Percentiles rank a stretch among this genome's conserved stretches.
Evolutionary conservation across 2,888 invertebrate genomes (phyloP).

Genomic region (Megamerina dolium): DNA sequence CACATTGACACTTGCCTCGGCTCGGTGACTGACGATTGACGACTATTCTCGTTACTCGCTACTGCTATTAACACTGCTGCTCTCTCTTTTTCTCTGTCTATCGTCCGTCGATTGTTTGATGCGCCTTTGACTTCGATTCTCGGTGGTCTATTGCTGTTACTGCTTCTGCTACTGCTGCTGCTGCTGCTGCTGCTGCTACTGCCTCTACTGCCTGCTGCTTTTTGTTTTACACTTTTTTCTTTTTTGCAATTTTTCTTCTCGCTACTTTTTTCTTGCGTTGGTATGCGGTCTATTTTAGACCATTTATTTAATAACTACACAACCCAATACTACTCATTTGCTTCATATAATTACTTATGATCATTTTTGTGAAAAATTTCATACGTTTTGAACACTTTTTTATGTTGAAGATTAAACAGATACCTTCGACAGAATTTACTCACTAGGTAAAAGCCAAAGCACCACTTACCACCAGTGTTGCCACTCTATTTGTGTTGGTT

Average conservation of each 20-base stretch:
- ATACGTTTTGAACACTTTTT: too few relatives aligned
- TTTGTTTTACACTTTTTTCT: constrained; percentile 8
- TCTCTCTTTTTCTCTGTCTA: constrained; percentile 9
- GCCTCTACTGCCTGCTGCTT: too few relatives aligned
- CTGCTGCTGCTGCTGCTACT: too few relatives aligned
- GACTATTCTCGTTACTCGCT: constrained; percentile 11
- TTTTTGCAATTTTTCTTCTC: constrained; percentile 6
- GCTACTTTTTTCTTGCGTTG: constrained; percentile 1
- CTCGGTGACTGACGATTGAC: too few relatives aligned
- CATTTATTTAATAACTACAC: not conserved
- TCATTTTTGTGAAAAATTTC: too few relatives aligned
- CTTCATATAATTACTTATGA: too few relatives aligned
- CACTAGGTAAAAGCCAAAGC: too few relatives aligned
- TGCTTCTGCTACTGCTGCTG: too few relatives aligned
- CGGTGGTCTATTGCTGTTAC: constrained; percentile 3
- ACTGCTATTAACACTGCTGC: not conserved
- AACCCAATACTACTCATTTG: not conserved
- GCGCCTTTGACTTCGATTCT: constrained; percentile 9
- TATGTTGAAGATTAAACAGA: too few relatives aligned
- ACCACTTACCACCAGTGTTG: too few relatives aligned
- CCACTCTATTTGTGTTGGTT: too few relatives aligned
- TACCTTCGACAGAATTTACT: too few relatives aligned
- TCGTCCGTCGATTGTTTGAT: constrained; percentile 5
- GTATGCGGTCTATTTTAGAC: constrained; percentile 1
- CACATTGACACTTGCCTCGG: constrained; percentile 14